These are phyloP conservation scores for Euwallacea similis DNA, from an alignment of 1,140 invertebrate species.

Conservation along the genomic window DNA sequence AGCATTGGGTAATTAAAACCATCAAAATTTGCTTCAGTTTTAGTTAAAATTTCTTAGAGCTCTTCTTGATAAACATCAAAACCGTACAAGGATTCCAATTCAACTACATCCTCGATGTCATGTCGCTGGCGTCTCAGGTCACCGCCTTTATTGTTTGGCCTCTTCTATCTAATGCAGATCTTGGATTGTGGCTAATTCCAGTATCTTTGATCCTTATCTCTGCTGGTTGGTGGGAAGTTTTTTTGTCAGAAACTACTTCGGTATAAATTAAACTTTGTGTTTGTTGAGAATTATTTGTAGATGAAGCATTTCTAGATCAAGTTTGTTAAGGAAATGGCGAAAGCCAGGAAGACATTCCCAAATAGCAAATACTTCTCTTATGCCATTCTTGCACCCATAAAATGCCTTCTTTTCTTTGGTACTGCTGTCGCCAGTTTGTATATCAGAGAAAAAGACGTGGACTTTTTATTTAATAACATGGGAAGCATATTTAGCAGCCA, in stretches of 20 bases:
- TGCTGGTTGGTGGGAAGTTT: constrained; percentile 86
- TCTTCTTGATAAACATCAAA: not conserved
- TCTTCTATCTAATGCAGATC: constrained; percentile 49
- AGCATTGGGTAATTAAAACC: constrained; percentile 60
- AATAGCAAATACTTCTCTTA: constrained; percentile 70
- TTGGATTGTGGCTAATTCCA: constrained; percentile 64
- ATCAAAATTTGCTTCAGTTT: not conserved
- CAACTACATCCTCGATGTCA: constrained; percentile 50
- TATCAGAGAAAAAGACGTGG: constrained; percentile 58
- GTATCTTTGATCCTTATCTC: constrained; percentile 73
- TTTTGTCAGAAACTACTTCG: constrained; percentile 51
- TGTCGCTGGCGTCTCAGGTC: constrained; percentile 54
- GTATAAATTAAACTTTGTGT: not conserved
- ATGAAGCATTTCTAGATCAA: constrained; percentile 5
- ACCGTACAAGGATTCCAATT: not conserved
- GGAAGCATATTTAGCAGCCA: constrained; percentile 58
- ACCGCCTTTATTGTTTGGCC: constrained; percentile 71
- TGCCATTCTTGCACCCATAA: constrained; percentile 68
- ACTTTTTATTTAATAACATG: constrained; percentile 60
- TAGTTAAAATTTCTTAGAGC: not conserved
- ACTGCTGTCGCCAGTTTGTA: constrained; percentile 61
- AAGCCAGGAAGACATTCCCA: constrained; percentile 61
- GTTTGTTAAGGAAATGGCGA: constrained; percentile 57
- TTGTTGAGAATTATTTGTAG: not conserved
- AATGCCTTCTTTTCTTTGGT: constrained; percentile 65